A percentile compares a stretch with the other conserved stretches of the same genome.
These are phyloP conservation scores for Nezara viridula DNA, from an alignment of 2,888 invertebrate genomes.

Conservation along the genomic window DNA sequence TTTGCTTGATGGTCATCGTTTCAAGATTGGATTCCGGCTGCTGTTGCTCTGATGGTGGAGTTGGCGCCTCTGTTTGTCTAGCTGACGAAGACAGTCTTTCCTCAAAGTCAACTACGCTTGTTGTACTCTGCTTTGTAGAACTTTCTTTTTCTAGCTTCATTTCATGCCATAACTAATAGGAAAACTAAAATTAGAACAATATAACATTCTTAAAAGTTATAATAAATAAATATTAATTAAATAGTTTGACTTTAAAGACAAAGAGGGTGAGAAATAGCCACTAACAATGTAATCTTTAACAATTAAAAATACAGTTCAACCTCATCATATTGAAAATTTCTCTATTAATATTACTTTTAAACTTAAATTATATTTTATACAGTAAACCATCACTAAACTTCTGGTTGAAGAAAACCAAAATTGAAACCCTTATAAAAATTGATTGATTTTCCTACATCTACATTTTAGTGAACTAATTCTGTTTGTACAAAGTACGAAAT, in stretches of 20 bases:
- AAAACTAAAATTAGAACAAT: neutral
- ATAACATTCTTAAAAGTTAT: neutral
- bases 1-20: constrained; percentile 66
- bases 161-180: constrained; percentile 79
- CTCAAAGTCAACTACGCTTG: constrained; percentile 64
- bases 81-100: constrained; percentile 62
- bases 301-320: too few species aligned
- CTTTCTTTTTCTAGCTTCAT: constrained; percentile 74
- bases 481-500: too few species aligned
- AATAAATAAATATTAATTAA: too few species aligned
- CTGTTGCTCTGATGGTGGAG: neutral
- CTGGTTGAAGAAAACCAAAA: too few species aligned
- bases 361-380: too few species aligned
- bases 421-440: too few species aligned
- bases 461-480: too few species aligned
- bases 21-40: constrained; percentile 60
- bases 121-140: constrained; percentile 65
- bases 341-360: too few species aligned
- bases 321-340: too few species aligned
- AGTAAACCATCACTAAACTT: too few species aligned
- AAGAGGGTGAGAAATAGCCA: neutral
- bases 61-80: constrained; percentile 9
- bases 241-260: too few species aligned
- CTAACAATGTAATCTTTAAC: neutral
- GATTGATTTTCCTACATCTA: too few species aligned